Conservation (phyloP, 2,888 invertebrate genomes). For the Hanleya hanleyi region DNA sequence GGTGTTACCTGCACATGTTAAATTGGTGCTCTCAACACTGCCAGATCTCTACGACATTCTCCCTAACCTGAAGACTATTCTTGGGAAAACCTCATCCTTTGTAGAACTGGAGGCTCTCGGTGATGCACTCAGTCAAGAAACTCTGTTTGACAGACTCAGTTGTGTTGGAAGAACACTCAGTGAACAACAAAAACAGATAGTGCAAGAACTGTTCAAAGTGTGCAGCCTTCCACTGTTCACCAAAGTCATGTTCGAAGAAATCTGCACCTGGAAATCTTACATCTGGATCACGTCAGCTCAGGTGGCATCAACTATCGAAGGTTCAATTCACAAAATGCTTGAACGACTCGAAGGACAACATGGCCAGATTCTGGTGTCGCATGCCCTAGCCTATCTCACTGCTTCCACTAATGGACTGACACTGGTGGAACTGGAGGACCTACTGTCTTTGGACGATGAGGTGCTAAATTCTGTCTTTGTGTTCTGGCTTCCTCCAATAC, state of each 20-base stretch:
- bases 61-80: conserved; percentile 28
- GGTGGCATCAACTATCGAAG: background rate
- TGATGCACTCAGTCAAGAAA: conserved; percentile 23
- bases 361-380: conserved; percentile 41
- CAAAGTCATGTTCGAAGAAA: conserved; percentile 47
- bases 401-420: conserved; percentile 49
- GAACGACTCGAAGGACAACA: conserved; percentile 46
- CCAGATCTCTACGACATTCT: conserved; percentile 40
- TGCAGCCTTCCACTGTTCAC: conserved; percentile 52
- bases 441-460: conserved; percentile 43
- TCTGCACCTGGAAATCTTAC: conserved; percentile 48
- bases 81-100: background rate
- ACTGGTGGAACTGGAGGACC: conserved; percentile 50
- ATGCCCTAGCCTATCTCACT: conserved; percentile 50
- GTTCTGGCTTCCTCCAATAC: conserved; percentile 51
- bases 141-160: conserved; percentile 32
- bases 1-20: conserved; percentile 41
- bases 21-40: conserved; percentile 47
- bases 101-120: conserved; percentile 29
- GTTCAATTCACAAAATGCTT: conserved; percentile 29
- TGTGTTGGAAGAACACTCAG: conserved; percentile 33
- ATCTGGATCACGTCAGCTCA: background rate
- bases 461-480: conserved; percentile 48
- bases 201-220: conserved; percentile 35
- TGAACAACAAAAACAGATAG: conserved; percentile 31